A percentile compares a stretch with the other conserved stretches of the same genome.
Conservation (phyloP, 1,140 invertebrate genomes). For the Ephestia elutella region DNA sequence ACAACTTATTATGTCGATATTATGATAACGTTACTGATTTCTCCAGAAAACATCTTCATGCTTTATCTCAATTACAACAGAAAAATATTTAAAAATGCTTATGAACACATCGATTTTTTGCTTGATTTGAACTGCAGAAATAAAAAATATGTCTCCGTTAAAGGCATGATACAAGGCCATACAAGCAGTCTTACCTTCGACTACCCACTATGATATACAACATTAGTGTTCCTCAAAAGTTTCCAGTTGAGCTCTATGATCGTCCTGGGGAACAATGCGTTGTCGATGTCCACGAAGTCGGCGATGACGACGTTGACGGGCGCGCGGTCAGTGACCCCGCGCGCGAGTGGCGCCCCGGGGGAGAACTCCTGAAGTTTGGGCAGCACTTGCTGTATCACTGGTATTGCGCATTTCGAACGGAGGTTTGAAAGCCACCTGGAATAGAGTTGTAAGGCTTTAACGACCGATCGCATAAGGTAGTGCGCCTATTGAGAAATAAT, state of each 20-base stretch:
- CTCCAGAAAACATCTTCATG: no score
- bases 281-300: slow-evolving; percentile 76
- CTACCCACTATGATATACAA: slow-evolving; percentile 39
- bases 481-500: no score
- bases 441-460: slow-evolving; percentile 8
- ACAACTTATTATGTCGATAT: no score
- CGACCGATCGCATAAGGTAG: no score
- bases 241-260: slow-evolving; percentile 76
- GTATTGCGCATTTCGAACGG: slow-evolving; percentile 69
- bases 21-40: no score
- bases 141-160: no score
- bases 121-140: no score
- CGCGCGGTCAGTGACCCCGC: slow-evolving; percentile 23
- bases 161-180: no score
- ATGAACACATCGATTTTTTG: no score
- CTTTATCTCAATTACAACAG: no score
- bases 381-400: slow-evolving; percentile 72
- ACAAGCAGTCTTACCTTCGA: no score
- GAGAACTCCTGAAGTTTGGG: slow-evolving; percentile 72
- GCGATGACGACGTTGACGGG: slow-evolving; percentile 77
- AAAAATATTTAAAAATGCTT: no score
- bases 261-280: slow-evolving; percentile 72
- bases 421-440: slow-evolving; percentile 64
- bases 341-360: slow-evolving; percentile 62
- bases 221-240: slow-evolving; percentile 48